A percentile compares a stretch with the other conserved stretches of the same genome.
Evolutionary conservation across 2,888 invertebrate genomes (phyloP).

Genomic region (Periphyllus acericola): DNA sequence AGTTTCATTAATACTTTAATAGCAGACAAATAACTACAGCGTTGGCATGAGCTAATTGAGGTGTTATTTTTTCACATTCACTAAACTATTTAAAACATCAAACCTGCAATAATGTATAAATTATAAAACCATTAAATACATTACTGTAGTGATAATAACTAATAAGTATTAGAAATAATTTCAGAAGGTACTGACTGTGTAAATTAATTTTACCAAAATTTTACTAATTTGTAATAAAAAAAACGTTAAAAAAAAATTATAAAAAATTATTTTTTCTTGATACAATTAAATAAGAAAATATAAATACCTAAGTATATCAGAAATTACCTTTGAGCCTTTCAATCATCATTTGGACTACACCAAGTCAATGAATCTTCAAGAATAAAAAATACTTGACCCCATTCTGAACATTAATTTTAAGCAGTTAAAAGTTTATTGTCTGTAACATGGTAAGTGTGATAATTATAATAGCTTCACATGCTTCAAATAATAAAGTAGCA

Average conservation of each 20-base stretch:
- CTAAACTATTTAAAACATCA: slow-evolving; percentile 67
- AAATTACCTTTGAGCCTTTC: slow-evolving; percentile 87
- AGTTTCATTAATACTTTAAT: slow-evolving; percentile 99
- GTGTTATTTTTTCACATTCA: slow-evolving; percentile 97
- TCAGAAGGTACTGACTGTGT: too few species aligned
- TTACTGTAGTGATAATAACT: too few species aligned
- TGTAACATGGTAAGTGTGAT: slow-evolving; percentile 98
- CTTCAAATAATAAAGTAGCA: slow-evolving; percentile 97
- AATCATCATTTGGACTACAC: slow-evolving; percentile 95
- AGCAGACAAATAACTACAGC: slow-evolving; percentile 98
- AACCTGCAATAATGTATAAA: neutral
- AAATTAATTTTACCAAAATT: too few species aligned
- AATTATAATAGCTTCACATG: slow-evolving; percentile 95
- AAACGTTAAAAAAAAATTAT: neutral
- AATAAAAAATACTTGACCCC: slow-evolving; percentile 99
- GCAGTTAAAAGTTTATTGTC: slow-evolving; percentile 97
- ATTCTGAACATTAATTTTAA: slow-evolving; percentile 98
- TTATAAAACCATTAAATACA: neutral
- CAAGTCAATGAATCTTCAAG: slow-evolving; percentile 96
- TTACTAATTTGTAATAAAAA: neutral
- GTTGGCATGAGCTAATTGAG: slow-evolving; percentile 97
- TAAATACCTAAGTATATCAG: neutral
- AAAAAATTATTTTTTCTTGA: neutral
- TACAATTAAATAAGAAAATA: neutral
- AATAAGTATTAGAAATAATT: too few species aligned